phyloP scores from a whole-genome alignment of 2,113 vertebrate species.

The Urocitellus parryii region DNA sequence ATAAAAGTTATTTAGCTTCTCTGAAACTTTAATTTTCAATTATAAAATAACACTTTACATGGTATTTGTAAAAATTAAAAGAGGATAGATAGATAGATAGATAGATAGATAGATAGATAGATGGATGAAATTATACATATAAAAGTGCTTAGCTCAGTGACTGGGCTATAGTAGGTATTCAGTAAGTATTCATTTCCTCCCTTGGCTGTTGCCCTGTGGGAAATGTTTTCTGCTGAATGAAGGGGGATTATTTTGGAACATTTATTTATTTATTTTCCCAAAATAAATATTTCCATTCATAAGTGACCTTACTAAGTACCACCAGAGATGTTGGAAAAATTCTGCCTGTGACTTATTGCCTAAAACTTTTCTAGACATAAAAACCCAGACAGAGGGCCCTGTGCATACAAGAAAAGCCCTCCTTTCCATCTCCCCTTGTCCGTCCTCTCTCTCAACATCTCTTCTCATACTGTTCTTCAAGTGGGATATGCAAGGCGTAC shows the following conservation, averaged over 20 bases:
- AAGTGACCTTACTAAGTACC: slow-evolving; percentile 30
- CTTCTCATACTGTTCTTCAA: not conserved
- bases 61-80: slow-evolving; percentile 51
- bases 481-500: not conserved
- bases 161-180: not conserved
- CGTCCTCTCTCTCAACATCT: not conserved
- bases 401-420: not conserved
- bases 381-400: not conserved
- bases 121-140: not conserved
- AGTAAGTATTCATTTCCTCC: slow-evolving; percentile 14
- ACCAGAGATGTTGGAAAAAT: slow-evolving; percentile 4
- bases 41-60: not conserved
- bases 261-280: not conserved
- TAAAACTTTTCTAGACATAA: slow-evolving; percentile 9
- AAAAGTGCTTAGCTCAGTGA: not conserved
- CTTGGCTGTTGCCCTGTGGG: not conserved
- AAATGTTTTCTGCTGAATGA: slow-evolving; percentile 48
- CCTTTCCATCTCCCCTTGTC: not conserved
- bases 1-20: slow-evolving; percentile 5
- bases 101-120: too few relatives aligned
- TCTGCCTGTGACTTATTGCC: not conserved
- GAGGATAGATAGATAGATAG: not conserved
- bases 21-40: slow-evolving; percentile 41
- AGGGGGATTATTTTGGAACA: slow-evolving; percentile 23
- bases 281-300: slow-evolving; percentile 64